These are phyloP conservation scores for Chloebia gouldiae DNA, from an alignment of 2,113 vertebrate species.

Conservation along the genomic window DNA sequence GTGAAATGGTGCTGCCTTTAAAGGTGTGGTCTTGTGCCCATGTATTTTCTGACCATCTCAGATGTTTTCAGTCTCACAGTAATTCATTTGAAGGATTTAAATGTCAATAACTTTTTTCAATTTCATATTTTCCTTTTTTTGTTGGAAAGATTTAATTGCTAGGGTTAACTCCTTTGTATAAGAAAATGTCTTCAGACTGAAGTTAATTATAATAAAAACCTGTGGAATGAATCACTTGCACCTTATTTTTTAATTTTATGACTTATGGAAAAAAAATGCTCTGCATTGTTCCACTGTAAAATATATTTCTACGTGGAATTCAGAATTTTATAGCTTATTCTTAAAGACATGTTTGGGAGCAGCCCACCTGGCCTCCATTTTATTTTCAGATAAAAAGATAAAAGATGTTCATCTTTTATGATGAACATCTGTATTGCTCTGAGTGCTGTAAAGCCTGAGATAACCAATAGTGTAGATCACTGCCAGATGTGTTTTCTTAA, in stretches of 20 bases:
- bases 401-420: background rate
- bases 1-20: background rate
- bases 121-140: background rate
- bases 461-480: background rate
- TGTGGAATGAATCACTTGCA: background rate
- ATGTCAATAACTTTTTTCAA: background rate
- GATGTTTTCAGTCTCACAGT: background rate
- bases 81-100: background rate
- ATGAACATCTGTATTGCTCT: background rate
- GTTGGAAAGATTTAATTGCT: background rate
- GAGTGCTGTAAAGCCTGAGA: background rate
- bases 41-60: background rate
- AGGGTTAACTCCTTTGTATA: background rate
- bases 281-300: background rate
- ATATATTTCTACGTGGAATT: background rate
- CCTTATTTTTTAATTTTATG: background rate
- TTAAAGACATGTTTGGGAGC: background rate
- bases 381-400: background rate
- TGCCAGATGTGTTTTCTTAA: background rate
- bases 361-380: background rate
- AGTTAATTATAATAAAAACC: background rate
- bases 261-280: background rate
- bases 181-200: background rate
- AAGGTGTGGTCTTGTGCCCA: background rate
- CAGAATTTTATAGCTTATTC: background rate